A percentile compares a stretch with the other conserved stretches of the same genome.
Conservation (phyloP, 2,113 vertebrate genomes). For the Saccopteryx bilineata region DNA sequence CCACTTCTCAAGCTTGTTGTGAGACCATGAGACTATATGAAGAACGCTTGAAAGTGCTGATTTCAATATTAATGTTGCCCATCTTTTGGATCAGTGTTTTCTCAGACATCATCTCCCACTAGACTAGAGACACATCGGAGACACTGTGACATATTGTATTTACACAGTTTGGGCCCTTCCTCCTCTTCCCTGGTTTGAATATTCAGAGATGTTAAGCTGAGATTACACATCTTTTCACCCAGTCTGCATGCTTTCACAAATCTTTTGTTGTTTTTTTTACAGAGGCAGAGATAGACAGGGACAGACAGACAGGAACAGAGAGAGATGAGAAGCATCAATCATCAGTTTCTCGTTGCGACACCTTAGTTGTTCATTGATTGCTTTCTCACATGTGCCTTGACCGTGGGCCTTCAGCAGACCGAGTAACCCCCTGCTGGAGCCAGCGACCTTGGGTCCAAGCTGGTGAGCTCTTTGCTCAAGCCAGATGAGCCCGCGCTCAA, state of each 20-base stretch:
- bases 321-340: too few species aligned
- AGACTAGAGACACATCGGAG: neutral
- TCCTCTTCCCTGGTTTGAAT: slow-evolving; percentile 2
- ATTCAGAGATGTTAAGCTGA: slow-evolving; percentile 48
- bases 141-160: neutral
- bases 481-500: too few species aligned
- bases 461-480: too few species aligned
- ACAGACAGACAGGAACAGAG: too few species aligned
- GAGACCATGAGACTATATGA: slow-evolving; percentile 8
- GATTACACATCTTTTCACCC: slow-evolving; percentile 40
- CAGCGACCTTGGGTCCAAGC: too few species aligned
- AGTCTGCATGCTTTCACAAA: slow-evolving; percentile 50
- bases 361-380: too few species aligned
- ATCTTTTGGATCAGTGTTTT: neutral
- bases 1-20: slow-evolving; percentile 45
- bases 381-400: too few species aligned
- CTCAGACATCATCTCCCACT: neutral
- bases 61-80: slow-evolving; percentile 2
- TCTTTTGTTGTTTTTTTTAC: too few species aligned
- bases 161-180: neutral
- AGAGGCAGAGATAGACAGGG: too few species aligned
- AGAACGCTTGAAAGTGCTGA: slow-evolving; percentile 28
- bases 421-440: too few species aligned
- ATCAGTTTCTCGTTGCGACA: too few species aligned
- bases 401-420: too few species aligned